These are phyloP conservation scores for Meles meles DNA, from an alignment of 2,113 vertebrate species.

Conservation along the genomic window DNA sequence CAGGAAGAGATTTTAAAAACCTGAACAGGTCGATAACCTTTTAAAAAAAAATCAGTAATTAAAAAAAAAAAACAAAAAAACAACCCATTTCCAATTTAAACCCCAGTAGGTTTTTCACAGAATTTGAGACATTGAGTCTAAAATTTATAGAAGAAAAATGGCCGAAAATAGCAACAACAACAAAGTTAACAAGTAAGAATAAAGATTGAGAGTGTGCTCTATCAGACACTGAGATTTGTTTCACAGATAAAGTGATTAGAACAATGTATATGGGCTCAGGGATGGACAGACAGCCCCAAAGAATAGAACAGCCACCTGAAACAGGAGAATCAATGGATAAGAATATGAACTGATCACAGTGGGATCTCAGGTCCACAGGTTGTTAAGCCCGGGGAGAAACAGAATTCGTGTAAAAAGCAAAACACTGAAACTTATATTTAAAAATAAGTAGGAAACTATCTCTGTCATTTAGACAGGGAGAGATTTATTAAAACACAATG, in stretches of 20 bases:
- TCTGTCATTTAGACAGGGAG: background rate
- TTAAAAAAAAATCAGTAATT: background rate
- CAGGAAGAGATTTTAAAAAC: slow-evolving; percentile 22
- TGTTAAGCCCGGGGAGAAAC: background rate
- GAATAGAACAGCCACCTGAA: background rate
- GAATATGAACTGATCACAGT: background rate
- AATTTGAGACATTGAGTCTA: background rate
- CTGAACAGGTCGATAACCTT: background rate
- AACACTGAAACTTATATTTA: background rate
- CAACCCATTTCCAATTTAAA: background rate
- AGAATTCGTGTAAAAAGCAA: background rate
- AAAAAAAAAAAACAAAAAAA: background rate
- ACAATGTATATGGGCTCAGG: background rate
- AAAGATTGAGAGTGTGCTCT: background rate
- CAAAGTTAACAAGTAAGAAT: background rate
- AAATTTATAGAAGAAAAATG: slow-evolving; percentile 16
- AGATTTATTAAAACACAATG: background rate
- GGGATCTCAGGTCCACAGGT: background rate
- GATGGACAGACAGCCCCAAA: background rate
- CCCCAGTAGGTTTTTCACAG: background rate
- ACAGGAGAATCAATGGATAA: background rate
- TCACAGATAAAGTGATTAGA: background rate
- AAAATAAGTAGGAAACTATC: background rate
- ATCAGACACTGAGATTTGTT: background rate
- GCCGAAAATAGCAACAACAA: background rate